Evolutionary conservation across 1,140 invertebrate species (phyloP), one percentile per base, ranked within the genome.

Genomic region (Diprion similis): DNA sequence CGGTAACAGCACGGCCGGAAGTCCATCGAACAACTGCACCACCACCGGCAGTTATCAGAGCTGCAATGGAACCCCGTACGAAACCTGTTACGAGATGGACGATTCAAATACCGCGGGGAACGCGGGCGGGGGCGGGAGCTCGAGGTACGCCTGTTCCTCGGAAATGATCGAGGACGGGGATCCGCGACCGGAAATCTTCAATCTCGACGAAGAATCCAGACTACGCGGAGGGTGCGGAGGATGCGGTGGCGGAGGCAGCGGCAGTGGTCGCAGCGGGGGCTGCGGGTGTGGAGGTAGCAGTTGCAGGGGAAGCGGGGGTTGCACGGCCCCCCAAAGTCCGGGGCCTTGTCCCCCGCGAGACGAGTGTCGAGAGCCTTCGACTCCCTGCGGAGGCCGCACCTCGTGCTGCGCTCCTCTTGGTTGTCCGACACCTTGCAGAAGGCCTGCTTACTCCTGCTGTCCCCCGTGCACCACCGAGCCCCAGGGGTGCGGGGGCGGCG

Each of bases 161-260:
- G n/a, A 9, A 13, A 15, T 17, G 11, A 13, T 17, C 51, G 51
- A 59, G n/a, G 51, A 59, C 51, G 51, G 51, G 9, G 11, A 13
- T 59, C 51, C 51, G 51, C 51, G 9, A 8, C 51, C 51, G 11
- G 11, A 13, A 13, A 37, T 37, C 24, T 0, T 37, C 24, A 13
- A 6, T 15, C 24, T 6, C 24, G 51, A 59, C 8, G 11, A 17
- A 4, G 76, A 78, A 11, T 17, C 8, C 11, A 78, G 84, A 47
- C 77, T 85, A 78, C 78, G 84, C 65, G 79, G 82, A 59, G 81
- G 83, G 71, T 77, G 78, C 45, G 82, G 79, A 1, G 70, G 68
- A 24, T 70, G 68, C 37, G 64, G 68, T 8, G 72, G 68, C 65
- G 78, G 77, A 17, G 77, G n/a, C n/a, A n/a, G n/a, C n/a, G n/a